These are phyloP conservation scores for Chaenocephalus aceratus DNA, from an alignment of 2,113 vertebrate genomes.

Conservation along the genomic window DNA sequence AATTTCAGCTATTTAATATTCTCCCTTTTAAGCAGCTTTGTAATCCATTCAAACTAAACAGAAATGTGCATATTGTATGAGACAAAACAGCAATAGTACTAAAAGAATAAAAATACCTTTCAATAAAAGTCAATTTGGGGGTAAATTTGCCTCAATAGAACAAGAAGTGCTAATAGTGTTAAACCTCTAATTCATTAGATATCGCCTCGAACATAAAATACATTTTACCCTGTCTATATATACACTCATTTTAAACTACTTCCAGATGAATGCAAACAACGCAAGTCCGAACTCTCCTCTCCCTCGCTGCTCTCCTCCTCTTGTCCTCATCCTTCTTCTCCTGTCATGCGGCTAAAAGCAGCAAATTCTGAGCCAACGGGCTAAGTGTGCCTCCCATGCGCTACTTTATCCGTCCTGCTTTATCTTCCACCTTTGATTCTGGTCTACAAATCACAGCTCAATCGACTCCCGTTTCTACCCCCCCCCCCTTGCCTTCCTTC, in stretches of 20 bases:
- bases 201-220: neutral
- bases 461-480: slow-evolving; percentile 47
- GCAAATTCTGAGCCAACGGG: slow-evolving; percentile 45
- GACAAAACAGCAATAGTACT: no score
- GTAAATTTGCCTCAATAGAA: no score
- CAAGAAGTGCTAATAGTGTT: neutral
- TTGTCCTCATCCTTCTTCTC: slow-evolving; percentile 17
- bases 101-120: neutral
- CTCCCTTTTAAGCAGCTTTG: no score
- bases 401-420: slow-evolving; percentile 60
- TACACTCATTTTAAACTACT: neutral
- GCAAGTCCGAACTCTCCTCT: slow-evolving; percentile 25
- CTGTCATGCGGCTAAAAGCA: slow-evolving; percentile 56
- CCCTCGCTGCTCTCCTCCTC: slow-evolving; percentile 26
- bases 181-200: slow-evolving; percentile 1
- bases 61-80: no score
- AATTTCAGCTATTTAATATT: no score
- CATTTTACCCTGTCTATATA: neutral
- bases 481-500: slow-evolving; percentile 33
- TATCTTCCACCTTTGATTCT: slow-evolving; percentile 64
- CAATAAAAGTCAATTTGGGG: no score
- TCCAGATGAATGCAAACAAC: slow-evolving; percentile 10
- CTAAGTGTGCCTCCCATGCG: slow-evolving; percentile 43
- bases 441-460: slow-evolving; percentile 66
- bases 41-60: no score